These are phyloP conservation scores for Philopotamus ludificatus DNA, from an alignment of 1,140 invertebrate genomes.

Conservation along the genomic window DNA sequence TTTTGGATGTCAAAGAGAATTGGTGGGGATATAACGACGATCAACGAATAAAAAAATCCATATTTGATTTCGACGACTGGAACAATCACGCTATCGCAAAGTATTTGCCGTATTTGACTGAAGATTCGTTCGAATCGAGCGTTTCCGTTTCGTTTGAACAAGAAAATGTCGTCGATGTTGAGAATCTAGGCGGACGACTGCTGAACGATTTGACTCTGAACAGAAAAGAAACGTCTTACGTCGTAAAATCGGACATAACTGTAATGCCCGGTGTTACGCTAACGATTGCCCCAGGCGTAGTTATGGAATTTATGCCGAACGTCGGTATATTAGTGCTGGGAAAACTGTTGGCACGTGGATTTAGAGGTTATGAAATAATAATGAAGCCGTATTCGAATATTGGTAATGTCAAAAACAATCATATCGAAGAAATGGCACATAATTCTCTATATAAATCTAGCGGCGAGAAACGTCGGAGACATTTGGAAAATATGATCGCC, in stretches of 20 bases:
- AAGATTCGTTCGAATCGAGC: slow-evolving; percentile 72
- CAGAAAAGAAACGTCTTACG: slow-evolving; percentile 70
- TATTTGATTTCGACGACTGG: slow-evolving; percentile 99
- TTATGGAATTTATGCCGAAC: slow-evolving; percentile 93
- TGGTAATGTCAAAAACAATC: slow-evolving; percentile 50
- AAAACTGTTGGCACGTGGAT: slow-evolving; percentile 81
- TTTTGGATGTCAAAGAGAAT: slow-evolving; percentile 87
- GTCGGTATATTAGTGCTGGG: slow-evolving; percentile 96
- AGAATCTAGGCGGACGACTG: slow-evolving; percentile 83
- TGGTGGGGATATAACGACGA: slow-evolving; percentile 90
- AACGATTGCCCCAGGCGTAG: slow-evolving; percentile 85
- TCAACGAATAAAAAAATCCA: slow-evolving; percentile 72
- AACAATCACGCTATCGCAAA: slow-evolving; percentile 94
- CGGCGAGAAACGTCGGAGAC: slow-evolving; percentile 50
- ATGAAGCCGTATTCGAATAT: slow-evolving; percentile 69
- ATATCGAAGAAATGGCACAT: slow-evolving; percentile 49
- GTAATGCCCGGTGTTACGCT: slow-evolving; percentile 91
- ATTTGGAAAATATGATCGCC: slow-evolving; percentile 55
- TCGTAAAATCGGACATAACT: slow-evolving; percentile 89
- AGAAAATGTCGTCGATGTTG: slow-evolving; percentile 58
- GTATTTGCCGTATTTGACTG: slow-evolving; percentile 83
- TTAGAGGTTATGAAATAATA: slow-evolving; percentile 73
- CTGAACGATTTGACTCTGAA: slow-evolving; percentile 70
- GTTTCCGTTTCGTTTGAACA: slow-evolving; percentile 68
- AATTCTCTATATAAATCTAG: slow-evolving; percentile 45